A percentile compares a stretch with the other conserved stretches of the same genome.
phyloP scores from a whole-genome alignment of 2,888 invertebrate genomes.

The Xanthia togata region DNA sequence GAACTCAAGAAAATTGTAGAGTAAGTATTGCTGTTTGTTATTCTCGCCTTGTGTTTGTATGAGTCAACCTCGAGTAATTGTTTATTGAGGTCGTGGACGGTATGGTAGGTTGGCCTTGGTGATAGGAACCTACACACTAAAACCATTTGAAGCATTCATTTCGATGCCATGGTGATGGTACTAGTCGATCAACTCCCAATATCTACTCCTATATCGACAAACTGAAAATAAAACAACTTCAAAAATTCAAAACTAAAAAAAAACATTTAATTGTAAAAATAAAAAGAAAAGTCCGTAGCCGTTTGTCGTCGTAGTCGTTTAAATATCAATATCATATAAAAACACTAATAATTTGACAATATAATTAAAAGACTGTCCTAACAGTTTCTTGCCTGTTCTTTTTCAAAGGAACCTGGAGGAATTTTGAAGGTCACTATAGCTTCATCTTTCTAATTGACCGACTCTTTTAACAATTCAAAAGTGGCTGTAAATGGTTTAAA shows the following conservation, averaged over 20 bases:
- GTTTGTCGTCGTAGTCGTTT: no score
- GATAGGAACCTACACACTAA: neutral
- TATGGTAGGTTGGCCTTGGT: conserved; percentile 18
- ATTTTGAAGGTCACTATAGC: no score
- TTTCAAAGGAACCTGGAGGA: no score
- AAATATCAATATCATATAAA: no score
- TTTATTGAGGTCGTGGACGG: conserved; percentile 11
- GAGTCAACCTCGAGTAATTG: conserved; percentile 36
- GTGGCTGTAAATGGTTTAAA: neutral
- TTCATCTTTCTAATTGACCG: neutral
- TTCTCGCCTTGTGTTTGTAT: conserved; percentile 13
- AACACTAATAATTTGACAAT: neutral
- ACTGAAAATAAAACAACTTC: no score
- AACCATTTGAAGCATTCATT: neutral
- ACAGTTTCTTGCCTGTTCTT: no score
- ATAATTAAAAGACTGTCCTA: no score
- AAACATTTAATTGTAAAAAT: no score
- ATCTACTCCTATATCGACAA: no score
- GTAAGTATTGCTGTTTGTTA: conserved; percentile 13
- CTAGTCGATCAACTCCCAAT: neutral
- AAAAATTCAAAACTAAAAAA: no score
- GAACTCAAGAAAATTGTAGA: conserved; percentile 41
- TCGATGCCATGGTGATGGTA: neutral
- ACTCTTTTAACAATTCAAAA: neutral
- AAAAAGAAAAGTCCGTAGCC: no score